Evolutionary conservation across 1,140 invertebrate genomes (phyloP).

Genomic region (Dreissena rostriformis): DNA sequence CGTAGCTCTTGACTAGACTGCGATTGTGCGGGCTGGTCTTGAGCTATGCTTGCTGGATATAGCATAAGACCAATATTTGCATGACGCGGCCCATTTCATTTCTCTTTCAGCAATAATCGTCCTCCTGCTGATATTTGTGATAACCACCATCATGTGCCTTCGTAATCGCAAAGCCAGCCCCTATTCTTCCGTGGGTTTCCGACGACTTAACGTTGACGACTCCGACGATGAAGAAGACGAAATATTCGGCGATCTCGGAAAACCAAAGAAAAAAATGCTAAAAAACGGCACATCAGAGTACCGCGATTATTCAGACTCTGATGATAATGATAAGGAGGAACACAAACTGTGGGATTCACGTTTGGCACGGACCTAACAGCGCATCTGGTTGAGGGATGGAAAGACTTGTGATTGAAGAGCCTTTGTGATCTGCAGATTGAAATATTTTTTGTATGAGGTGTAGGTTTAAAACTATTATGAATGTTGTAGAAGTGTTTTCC

Average conservation of each 20-base stretch:
- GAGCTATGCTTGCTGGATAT: too few species aligned
- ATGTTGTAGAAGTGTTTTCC: too few species aligned
- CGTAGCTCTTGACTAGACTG: too few species aligned
- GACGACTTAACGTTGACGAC: constrained; percentile 39
- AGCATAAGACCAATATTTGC: too few species aligned
- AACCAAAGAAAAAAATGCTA: background rate
- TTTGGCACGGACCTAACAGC: constrained; percentile 19
- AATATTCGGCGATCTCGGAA: constrained; percentile 49
- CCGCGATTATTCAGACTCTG: constrained; percentile 22
- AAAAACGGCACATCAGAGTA: constrained; percentile 40
- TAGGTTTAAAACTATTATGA: background rate
- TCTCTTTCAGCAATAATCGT: constrained; percentile 52
- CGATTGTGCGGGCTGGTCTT: too few species aligned
- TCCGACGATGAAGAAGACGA: constrained; percentile 40
- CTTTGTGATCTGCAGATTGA: background rate
- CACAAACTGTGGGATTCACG: constrained; percentile 31
- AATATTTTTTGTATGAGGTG: background rate
- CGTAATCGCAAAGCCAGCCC: constrained; percentile 28
- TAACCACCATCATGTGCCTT: constrained; percentile 50
- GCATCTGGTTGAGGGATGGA: background rate
- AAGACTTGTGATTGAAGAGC: background rate
- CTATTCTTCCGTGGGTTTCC: constrained; percentile 45
- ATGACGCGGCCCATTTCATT: background rate
- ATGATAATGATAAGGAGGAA: constrained; percentile 29
- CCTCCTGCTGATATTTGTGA: constrained; percentile 37